Conservation (phyloP, 2,113 vertebrate genomes). For the Heptranchias perlo region DNA sequence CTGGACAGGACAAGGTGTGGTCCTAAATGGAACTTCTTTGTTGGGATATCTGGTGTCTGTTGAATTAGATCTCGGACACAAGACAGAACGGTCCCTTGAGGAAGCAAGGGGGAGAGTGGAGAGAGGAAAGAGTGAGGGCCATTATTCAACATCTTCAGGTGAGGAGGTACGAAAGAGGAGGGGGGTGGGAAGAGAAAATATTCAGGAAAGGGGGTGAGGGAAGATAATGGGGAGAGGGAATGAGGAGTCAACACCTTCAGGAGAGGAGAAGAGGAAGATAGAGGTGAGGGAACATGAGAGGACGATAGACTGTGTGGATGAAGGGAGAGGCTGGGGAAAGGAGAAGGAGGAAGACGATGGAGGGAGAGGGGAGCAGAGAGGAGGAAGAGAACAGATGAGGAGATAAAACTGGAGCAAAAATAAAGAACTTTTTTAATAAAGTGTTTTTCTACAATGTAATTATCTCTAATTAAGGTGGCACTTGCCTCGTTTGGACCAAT, state of each 20-base stretch:
- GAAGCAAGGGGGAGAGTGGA: background rate
- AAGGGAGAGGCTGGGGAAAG: background rate
- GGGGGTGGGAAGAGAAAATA: background rate
- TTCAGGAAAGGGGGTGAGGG: background rate
- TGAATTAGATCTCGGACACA: background rate
- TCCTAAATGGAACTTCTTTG: background rate
- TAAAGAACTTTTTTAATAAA: background rate
- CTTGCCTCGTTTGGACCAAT: background rate
- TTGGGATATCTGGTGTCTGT: background rate
- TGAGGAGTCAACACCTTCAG: background rate
- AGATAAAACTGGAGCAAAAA: background rate
- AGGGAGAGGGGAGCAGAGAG: constrained; percentile 21
- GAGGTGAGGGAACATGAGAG: background rate
- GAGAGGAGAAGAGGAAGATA: background rate
- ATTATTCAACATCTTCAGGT: background rate
- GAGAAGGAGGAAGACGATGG: background rate
- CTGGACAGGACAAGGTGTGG: background rate
- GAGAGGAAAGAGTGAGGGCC: background rate
- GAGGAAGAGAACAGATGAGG: background rate
- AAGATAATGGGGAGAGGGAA: background rate
- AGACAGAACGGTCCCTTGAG: background rate
- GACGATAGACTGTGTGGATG: background rate
- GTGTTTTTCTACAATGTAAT: background rate
- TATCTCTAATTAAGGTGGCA: background rate
- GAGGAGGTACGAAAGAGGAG: background rate